Evolutionary conservation across 1,140 invertebrate genomes (phyloP).

Genomic region (Ladona fulva): DNA sequence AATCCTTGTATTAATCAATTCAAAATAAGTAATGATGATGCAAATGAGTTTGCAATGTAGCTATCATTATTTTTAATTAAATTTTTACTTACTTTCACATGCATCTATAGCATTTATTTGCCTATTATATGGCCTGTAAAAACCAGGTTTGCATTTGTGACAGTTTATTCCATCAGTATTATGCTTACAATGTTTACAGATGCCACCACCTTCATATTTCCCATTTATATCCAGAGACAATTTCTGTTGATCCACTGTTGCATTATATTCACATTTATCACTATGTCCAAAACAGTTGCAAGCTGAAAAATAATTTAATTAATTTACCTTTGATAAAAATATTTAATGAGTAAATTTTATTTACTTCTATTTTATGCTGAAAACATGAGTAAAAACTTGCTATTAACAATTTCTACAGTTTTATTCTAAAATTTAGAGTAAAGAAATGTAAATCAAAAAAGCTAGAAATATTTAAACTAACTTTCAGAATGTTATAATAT

Average conservation of each 20-base stretch:
- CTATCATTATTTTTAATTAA: too few species aligned
- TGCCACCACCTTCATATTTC: slow-evolving; percentile 85
- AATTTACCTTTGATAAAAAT: neutral
- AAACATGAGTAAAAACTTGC: too few species aligned
- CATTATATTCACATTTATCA: slow-evolving; percentile 80
- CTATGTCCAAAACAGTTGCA: slow-evolving; percentile 96
- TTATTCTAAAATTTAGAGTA: too few species aligned
- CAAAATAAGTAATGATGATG: neutral
- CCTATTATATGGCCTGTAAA: slow-evolving; percentile 72
- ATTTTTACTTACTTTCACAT: slow-evolving; percentile 71
- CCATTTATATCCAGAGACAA: slow-evolving; percentile 87
- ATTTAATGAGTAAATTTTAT: neutral
- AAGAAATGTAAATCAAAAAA: too few species aligned
- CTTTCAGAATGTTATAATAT: too few species aligned
- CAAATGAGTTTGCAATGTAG: too few species aligned
- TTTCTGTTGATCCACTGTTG: slow-evolving; percentile 64
- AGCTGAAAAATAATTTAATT: slow-evolving; percentile 45
- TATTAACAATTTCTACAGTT: too few species aligned
- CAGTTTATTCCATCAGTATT: slow-evolving; percentile 98
- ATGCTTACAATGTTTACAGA: slow-evolving; percentile 82
- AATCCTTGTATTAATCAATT: neutral
- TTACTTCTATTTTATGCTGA: too few species aligned
- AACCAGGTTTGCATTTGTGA: slow-evolving; percentile 80
- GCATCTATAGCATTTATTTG: slow-evolving; percentile 82
- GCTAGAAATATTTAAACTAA: too few species aligned